phyloP scores from a whole-genome alignment of 2,888 invertebrate genomes.

The Tiliacea citrago region DNA sequence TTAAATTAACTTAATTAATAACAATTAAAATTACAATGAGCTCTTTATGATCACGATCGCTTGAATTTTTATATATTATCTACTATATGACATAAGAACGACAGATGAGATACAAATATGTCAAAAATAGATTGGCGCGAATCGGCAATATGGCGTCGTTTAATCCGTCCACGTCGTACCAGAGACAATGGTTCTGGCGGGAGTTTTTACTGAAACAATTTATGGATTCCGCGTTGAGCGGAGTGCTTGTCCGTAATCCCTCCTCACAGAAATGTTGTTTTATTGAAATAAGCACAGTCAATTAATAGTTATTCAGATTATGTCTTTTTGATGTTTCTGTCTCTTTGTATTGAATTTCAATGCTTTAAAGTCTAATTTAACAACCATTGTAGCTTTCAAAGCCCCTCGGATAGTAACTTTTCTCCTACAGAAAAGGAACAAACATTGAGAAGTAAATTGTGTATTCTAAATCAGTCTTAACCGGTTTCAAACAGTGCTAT shows the following conservation, averaged over 20 bases:
- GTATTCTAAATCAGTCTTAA: neutral
- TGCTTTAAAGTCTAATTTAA: slow-evolving; percentile 13
- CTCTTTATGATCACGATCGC: neutral
- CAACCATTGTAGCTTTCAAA: neutral
- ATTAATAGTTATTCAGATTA: slow-evolving; percentile 36
- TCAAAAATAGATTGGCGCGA: slow-evolving; percentile 32
- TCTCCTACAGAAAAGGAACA: neutral
- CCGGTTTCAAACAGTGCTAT: slow-evolving; percentile 25
- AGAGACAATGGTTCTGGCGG: slow-evolving; percentile 48
- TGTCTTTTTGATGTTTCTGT: slow-evolving; percentile 33
- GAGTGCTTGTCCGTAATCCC: slow-evolving; percentile 40
- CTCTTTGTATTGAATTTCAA: slow-evolving; percentile 7
- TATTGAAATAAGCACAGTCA: slow-evolving; percentile 27
- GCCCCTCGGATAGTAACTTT: neutral
- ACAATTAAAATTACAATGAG: neutral
- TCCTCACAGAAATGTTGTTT: slow-evolving; percentile 32
- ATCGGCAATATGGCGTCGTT: slow-evolving; percentile 54
- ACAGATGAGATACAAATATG: slow-evolving; percentile 28
- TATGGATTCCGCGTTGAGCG: slow-evolving; percentile 28
- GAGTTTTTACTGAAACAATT: slow-evolving; percentile 53
- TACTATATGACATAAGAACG: slow-evolving; percentile 2
- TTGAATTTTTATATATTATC: neutral
- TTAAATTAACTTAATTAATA: no score
- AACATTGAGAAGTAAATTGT: neutral
- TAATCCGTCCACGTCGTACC: slow-evolving; percentile 50